Conservation (phyloP, 30 jellyfish, hydroid and myxozoan species). For the Aurelia sp. region DNA sequence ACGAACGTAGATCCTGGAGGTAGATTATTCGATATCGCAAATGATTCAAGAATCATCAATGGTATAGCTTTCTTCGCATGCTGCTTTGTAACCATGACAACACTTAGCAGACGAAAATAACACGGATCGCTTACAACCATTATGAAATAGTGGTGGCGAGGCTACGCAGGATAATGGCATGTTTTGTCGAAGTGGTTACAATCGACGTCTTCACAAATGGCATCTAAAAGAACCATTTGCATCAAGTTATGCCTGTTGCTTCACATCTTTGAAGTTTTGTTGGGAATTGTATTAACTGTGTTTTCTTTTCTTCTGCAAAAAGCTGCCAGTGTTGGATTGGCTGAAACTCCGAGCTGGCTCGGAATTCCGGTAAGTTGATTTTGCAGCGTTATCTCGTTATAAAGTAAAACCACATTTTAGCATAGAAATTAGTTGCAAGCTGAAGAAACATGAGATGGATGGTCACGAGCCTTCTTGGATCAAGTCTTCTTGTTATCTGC, state of each 20-base stretch:
- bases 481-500: no score
- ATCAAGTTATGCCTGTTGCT: constrained; percentile 52
- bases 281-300: constrained; percentile 55
- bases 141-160: no score
- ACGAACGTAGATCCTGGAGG: no score
- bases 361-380: constrained; percentile 60
- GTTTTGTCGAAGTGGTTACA: background rate
- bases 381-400: no score
- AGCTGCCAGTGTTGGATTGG: constrained; percentile 56
- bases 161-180: no score
- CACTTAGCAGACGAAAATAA: background rate
- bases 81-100: constrained; percentile 1
- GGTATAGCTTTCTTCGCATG: background rate
- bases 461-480: no score
- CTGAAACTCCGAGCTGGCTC: constrained; percentile 61
- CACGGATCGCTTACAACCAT: background rate
- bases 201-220: constrained; percentile 16
- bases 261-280: constrained; percentile 52
- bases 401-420: no score
- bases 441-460: no score
- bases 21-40: no score
- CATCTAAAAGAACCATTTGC: constrained; percentile 43
- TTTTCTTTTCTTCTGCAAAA: constrained; percentile 56
- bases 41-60: no score
- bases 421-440: no score